Evolutionary conservation across 2,113 vertebrate species (phyloP), one percentile per base, ranked within the genome.

Genomic region (Cyanoderma ruficeps): DNA sequence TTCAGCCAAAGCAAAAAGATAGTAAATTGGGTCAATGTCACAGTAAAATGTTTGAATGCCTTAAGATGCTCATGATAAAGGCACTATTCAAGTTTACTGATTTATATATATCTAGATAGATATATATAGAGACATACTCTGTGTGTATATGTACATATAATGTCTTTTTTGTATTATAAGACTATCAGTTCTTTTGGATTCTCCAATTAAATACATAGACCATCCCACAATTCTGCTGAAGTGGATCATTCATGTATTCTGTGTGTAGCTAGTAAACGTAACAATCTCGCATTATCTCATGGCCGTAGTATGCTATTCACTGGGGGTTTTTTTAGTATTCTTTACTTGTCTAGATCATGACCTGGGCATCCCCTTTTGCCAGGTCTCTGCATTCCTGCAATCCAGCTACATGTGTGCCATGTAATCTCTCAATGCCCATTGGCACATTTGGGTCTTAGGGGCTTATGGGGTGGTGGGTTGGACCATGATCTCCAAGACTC

Each of bases 21-120:
- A 50, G 41, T 92, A 82, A 83, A 93, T 96, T 97, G 93, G 50
- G 82, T 97, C 96, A 97, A 30, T 84, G 83, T 94, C 24, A 9
- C 60, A 92, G 75, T 97, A 93, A 96, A 95, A 95, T 92, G 46
- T 97, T 97, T 95, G 89, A 96, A 93, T 69, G 96, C 97, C 98
- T 97, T 97, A 96, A 92, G 88, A 97, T 92, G 92, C 89, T 96
- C 93, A 70, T 89, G 63, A 72, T 95, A 95, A 98, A 98, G 97
- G 97, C 97, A 96, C 90, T 98, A 55, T 85, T 97, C 93, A 94
- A 95, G 96, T 98, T 97, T 98, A 98, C 97, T 93, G 98, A 96
- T 97, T 87, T 97, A 94, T 96, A 77, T 97, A 65, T 97, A 96
- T 97, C 96, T 93, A 39, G 59, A 64, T 61, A 80, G 78, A 84